Percentiles rank a stretch among this genome's conserved stretches.
phyloP scores from a whole-genome alignment of 2,888 invertebrate genomes.

The Griposia aprilina region DNA sequence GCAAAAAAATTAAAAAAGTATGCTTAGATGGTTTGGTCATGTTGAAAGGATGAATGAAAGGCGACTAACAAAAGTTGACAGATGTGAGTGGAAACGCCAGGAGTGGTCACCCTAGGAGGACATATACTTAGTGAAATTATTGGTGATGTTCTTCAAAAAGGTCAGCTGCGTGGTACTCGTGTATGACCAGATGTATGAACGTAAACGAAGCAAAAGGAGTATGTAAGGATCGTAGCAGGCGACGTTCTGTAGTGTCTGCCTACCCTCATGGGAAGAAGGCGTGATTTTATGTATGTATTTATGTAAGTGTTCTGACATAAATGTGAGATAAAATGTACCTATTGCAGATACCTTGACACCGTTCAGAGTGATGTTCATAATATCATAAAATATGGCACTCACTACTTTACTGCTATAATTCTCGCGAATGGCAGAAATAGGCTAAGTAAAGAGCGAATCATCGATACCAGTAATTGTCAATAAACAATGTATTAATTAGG shows the following conservation, averaged over 20 bases:
- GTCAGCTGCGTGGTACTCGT: neutral
- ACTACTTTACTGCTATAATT: neutral
- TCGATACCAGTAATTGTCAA: neutral
- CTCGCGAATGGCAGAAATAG: neutral
- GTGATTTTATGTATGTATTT: neutral
- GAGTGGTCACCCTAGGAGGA: neutral
- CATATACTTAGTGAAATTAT: neutral
- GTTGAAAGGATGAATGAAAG: neutral
- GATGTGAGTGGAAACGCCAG: neutral
- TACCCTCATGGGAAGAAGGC: neutral
- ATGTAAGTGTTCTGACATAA: neutral
- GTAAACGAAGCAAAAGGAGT: neutral
- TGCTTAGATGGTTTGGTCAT: too few species aligned
- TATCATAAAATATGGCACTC: neutral
- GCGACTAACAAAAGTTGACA: neutral
- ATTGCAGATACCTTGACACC: neutral
- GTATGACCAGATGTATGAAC: neutral
- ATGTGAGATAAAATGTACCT: neutral
- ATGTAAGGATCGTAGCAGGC: neutral
- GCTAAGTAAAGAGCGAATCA: slow-evolving; percentile 1
- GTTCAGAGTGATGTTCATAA: neutral
- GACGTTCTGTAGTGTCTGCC: neutral
- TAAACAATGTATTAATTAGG: neutral
- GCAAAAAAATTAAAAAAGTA: neutral
- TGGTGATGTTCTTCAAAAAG: neutral